These are phyloP conservation scores for Phyllostomus hastatus DNA, from an alignment of 2,113 vertebrate species.

Conservation along the genomic window DNA sequence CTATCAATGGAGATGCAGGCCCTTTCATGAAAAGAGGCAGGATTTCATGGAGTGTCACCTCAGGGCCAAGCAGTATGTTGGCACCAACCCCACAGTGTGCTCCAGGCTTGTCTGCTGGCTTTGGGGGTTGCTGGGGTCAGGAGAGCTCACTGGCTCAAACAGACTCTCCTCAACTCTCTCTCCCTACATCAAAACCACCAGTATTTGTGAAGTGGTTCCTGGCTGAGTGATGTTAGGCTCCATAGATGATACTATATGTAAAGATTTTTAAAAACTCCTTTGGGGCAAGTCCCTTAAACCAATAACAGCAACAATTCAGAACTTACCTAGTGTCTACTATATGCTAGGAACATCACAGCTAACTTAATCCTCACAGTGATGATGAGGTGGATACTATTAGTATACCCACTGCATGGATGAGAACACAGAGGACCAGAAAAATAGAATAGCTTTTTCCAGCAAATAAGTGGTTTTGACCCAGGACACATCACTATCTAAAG, in stretches of 20 bases:
- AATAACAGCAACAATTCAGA: not conserved
- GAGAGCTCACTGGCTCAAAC: not conserved
- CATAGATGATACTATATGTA: not conserved
- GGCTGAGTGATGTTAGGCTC: not conserved
- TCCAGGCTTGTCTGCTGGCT: not conserved
- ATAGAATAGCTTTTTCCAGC: not conserved
- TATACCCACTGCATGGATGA: not conserved
- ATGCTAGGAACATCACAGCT: not conserved
- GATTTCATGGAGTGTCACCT: not conserved
- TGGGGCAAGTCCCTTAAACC: not conserved
- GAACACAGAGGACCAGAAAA: not conserved
- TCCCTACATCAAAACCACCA: not conserved
- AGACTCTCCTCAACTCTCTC: not conserved
- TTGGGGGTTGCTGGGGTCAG: not conserved
- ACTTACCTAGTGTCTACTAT: not conserved
- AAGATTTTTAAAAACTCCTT: not conserved
- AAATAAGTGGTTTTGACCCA: not conserved
- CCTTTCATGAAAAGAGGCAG: not conserved
- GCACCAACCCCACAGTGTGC: not conserved
- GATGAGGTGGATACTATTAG: not conserved
- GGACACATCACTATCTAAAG: not conserved
- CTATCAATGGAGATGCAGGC: not conserved
- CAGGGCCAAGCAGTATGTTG: not conserved
- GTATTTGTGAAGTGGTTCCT: not conserved
- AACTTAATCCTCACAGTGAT: not conserved